These are phyloP conservation scores for Eumacrocentrus americanus DNA, from an alignment of 2,888 invertebrate species.

Conservation along the genomic window DNA sequence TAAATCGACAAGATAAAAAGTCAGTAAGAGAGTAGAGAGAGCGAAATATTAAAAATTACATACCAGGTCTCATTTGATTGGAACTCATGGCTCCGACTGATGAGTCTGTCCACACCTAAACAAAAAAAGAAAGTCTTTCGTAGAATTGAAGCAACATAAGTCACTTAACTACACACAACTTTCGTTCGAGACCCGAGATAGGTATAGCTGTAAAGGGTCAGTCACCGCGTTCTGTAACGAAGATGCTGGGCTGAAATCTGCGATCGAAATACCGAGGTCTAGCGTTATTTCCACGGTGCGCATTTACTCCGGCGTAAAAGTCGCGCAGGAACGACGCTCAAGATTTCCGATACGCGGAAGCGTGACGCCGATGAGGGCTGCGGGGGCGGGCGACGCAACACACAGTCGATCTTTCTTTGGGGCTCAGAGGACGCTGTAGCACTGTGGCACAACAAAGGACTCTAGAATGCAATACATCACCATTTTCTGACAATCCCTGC, in stretches of 20 bases:
- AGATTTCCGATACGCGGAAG: conserved; percentile 12
- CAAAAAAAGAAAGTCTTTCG: conserved; percentile 43
- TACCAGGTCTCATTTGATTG: conserved; percentile 81
- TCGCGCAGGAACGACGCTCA: conserved; percentile 12
- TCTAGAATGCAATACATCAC: conserved; percentile 49
- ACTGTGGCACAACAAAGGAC: conserved; percentile 46
- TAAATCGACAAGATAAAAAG: background rate
- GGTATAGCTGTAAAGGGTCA: too few relatives aligned
- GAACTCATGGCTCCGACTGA: conserved; percentile 81
- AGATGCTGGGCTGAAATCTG: background rate
- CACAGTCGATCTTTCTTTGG: conserved; percentile 12
- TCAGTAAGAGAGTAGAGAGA: conserved; percentile 26
- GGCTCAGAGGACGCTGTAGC: background rate
- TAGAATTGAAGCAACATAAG: background rate
- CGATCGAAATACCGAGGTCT: background rate
- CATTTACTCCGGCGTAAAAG: background rate
- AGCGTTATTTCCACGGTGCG: background rate
- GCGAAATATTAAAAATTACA: conserved; percentile 4
- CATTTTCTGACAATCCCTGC: conserved; percentile 51
- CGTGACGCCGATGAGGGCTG: conserved; percentile 15
- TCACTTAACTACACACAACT: background rate
- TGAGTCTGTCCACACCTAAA: conserved; percentile 71
- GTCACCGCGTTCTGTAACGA: conserved; percentile 34
- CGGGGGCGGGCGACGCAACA: conserved; percentile 20
- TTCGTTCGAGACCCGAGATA: too few relatives aligned